Percentiles rank a stretch among this genome's conserved stretches.
These are phyloP conservation scores for Mus caroli DNA, from an alignment of 2,797 vertebrate species.

Conservation along the genomic window DNA sequence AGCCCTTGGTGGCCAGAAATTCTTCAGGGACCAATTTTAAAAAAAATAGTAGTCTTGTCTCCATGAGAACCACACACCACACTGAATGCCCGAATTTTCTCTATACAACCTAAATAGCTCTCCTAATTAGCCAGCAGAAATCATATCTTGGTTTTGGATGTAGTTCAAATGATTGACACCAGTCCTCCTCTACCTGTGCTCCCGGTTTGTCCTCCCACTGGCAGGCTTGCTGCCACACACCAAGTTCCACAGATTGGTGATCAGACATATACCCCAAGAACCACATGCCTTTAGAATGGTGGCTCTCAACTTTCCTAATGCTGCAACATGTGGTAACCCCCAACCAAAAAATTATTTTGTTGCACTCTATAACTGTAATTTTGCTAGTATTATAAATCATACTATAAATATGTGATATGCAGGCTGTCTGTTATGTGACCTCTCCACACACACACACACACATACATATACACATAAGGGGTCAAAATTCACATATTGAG, in stretches of 20 bases:
- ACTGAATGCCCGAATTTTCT: background rate
- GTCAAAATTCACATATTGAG: background rate
- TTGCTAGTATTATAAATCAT: background rate
- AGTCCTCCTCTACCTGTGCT: background rate
- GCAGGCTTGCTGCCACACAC: accelerated
- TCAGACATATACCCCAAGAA: background rate
- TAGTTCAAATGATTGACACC: accelerated
- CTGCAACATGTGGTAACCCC: background rate
- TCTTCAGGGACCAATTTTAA: background rate
- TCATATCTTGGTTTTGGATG: background rate
- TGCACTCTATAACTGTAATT: background rate
- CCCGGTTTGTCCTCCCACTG: background rate
- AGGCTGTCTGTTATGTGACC: background rate
- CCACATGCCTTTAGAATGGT: background rate
- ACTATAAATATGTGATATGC: background rate
- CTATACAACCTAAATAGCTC: background rate
- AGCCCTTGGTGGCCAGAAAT: background rate
- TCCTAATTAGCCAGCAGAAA: background rate
- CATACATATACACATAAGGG: background rate
- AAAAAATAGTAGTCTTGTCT: background rate
- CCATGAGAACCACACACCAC: background rate
- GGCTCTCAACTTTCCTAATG: background rate
- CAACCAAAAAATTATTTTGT: background rate
- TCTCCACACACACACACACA: too few relatives aligned
- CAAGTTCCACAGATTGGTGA: background rate